phyloP scores from a whole-genome alignment of 2,888 invertebrate species.

The Trimorus sp. region DNA sequence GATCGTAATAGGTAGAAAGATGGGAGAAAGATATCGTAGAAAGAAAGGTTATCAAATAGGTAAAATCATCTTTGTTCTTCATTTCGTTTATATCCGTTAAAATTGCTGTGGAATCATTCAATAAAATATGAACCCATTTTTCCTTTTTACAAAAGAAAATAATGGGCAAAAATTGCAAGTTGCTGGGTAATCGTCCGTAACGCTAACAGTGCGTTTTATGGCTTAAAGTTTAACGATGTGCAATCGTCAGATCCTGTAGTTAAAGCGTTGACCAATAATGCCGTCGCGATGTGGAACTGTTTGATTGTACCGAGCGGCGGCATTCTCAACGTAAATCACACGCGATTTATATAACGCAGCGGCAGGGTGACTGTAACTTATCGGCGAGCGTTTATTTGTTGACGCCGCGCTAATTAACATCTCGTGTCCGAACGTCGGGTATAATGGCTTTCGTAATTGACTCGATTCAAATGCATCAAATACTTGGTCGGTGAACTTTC shows the following conservation, averaged over 20 bases:
- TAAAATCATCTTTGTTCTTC: too few species aligned
- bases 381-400: slow-evolving; percentile 28
- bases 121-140: too few species aligned
- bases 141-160: background rate
- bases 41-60: too few species aligned
- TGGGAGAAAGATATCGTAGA: too few species aligned
- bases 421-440: slow-evolving; percentile 30
- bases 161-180: slow-evolving; percentile 2
- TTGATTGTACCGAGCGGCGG: slow-evolving; percentile 29
- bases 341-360: slow-evolving; percentile 26
- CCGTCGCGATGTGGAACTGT: slow-evolving; percentile 5
- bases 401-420: slow-evolving; percentile 47
- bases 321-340: slow-evolving; percentile 25
- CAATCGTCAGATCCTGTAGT: slow-evolving; percentile 24
- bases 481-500: slow-evolving; percentile 46
- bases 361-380: slow-evolving; percentile 21
- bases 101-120: too few species aligned
- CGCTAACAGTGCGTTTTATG: slow-evolving; percentile 23
- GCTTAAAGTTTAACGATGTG: slow-evolving; percentile 27
- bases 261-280: slow-evolving; percentile 21
- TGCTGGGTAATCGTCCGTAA: background rate
- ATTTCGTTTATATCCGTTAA: too few species aligned
- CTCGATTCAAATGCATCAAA: slow-evolving; percentile 43
- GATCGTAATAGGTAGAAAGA: too few species aligned
- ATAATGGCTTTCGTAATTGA: slow-evolving; percentile 49